phyloP scores from a whole-genome alignment of 2,113 vertebrate species.

The Perca flavescens region DNA sequence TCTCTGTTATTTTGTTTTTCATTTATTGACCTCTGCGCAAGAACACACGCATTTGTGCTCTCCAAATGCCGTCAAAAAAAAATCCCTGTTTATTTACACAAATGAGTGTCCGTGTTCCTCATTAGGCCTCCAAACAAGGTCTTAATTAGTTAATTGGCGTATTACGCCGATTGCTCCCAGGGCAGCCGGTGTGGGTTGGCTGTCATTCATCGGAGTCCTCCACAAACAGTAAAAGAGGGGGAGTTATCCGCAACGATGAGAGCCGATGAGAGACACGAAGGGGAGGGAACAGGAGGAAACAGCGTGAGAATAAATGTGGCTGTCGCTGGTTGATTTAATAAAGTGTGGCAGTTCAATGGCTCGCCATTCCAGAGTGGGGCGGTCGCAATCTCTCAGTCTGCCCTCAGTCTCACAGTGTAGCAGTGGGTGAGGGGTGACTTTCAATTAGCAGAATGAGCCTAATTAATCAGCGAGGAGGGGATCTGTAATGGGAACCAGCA shows the following conservation, averaged over 20 bases:
- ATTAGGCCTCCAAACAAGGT: constrained; percentile 80
- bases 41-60: constrained; percentile 33
- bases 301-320: constrained; percentile 34
- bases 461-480: constrained; percentile 83
- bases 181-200: constrained; percentile 72
- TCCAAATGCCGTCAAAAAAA: constrained; percentile 62
- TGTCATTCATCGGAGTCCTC: constrained; percentile 75
- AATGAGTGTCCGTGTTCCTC: constrained; percentile 83
- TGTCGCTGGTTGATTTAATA: constrained; percentile 67
- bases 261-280: constrained; percentile 16
- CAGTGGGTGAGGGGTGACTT: constrained; percentile 78
- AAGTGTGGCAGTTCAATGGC: constrained; percentile 63
- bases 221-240: constrained; percentile 31
- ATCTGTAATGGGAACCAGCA: constrained; percentile 72
- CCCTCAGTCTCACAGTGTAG: constrained; percentile 54
- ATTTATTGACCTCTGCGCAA: constrained; percentile 68
- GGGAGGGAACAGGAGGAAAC: constrained; percentile 6
- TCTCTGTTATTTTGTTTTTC: constrained; percentile 45
- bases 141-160: constrained; percentile 87
- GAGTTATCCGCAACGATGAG: background rate
- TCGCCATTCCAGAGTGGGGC: constrained; percentile 50
- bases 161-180: constrained; percentile 79
- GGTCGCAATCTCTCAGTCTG: constrained; percentile 43
- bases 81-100: constrained; percentile 78
- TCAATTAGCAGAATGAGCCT: constrained; percentile 82